Base-by-base conservation (phyloP, 64 coral and sea anemone genomes). In the Montipora cactus region DNA sequence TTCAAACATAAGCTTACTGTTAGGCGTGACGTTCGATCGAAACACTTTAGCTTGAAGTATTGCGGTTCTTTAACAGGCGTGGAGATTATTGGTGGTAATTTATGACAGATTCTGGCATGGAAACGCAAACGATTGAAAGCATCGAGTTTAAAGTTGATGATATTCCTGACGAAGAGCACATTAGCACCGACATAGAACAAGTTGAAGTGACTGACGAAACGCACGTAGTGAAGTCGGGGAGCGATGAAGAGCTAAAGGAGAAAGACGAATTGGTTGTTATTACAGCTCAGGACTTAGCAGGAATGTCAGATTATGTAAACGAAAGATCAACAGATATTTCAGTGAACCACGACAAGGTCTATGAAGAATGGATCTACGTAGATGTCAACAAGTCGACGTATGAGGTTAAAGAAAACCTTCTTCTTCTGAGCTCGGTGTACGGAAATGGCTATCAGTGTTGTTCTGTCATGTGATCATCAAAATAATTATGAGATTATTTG, bases 401-500 rank as follows among this genome's bases (percentile, higher is more conserved):
- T 55, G 69, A 93, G 52, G 77, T 93, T 8, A 81, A 88, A 46
- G 84, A 93, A 50, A 49, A 88, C 37, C 67, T 93, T 59, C 85
- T 93, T n/a, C 76, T 93, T 25, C 61, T 93, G 76, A 93, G 92
- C 50, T 93, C 92, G 9, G 92, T 93, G 4, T 93, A 93, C 46
- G 61, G 77, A 13, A 87, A 93, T 67, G 84, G 78, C 28, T 50
- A 66, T 9, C 7, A 18, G 3, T 93, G 92, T 80, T 93, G 92
- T 19, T 49, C 62, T 10, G 18, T 86, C 16, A 86, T 86, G 82
- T 86, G 59, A 86, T 22, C 20, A 9, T 23, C 18, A 12, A 49
- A 78, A 49, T n/a, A 22, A 23, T 71, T 15, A 71, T 47, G 46
- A 44, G 25, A 76, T 4, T 8, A 12, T 28, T 46, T 76, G 4